phyloP scores from a whole-genome alignment of 2,797 vertebrate genomes.

The Pristis pectinata region DNA sequence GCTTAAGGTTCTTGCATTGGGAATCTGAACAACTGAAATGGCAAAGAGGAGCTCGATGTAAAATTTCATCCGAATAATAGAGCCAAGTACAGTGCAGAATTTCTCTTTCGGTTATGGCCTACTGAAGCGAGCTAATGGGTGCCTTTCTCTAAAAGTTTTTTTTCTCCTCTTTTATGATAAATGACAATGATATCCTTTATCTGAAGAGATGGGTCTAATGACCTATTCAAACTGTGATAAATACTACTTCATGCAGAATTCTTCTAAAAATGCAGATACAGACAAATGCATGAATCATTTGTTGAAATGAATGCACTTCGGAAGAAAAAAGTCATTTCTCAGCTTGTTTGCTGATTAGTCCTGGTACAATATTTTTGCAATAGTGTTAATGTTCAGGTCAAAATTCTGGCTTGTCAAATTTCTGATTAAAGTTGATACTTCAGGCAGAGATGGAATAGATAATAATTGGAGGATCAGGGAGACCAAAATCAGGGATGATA shows the following conservation, averaged over 20 bases:
- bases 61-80: neutral
- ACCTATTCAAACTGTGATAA: neutral
- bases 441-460: too few species aligned
- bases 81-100: neutral
- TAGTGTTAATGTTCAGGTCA: neutral
- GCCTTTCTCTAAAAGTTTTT: neutral
- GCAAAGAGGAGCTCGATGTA: neutral
- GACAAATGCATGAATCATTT: neutral
- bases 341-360: neutral
- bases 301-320: neutral
- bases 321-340: neutral
- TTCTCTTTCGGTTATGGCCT: neutral
- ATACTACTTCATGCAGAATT: neutral
- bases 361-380: neutral
- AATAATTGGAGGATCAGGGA: too few species aligned
- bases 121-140: neutral
- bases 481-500: too few species aligned
- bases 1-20: too few species aligned
- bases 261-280: neutral
- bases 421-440: too few species aligned
- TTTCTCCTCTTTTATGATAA: neutral
- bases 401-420: neutral
- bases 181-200: neutral
- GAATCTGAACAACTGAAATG: neutral
- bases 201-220: neutral